Base-by-base conservation (phyloP, 2,797 vertebrate genomes). In the Euthynnus affinis region DNA sequence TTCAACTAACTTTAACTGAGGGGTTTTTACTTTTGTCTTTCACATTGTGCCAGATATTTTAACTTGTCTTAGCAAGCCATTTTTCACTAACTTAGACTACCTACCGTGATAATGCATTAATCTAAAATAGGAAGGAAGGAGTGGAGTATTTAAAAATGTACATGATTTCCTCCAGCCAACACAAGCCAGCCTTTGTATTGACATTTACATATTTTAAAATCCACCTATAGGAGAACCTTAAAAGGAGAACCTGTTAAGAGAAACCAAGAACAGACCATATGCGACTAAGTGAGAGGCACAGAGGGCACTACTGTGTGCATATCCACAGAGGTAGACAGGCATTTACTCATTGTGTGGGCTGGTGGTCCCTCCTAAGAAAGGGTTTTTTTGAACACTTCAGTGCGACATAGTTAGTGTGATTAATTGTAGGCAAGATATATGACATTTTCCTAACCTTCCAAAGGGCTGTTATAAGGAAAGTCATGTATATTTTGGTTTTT, bases 381-480 rank as follows among this genome's bases (percentile, higher is more conserved):
- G 56, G 62, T 59, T 68, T 57, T 48, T 71, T 71, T 53, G 56
- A 76, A 56, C 66, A 74, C 53, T 56, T 70, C 56, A 62, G 55
- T 25, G 9, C 51, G 46, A 61, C 17, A 10, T 66, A 57, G 32
- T 53, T 10, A 10, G 20, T 60, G 27, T 88, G 82, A 89, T 84
- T 86, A 74, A 83, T 85, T 65, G 57, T 8, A 65, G 22, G 18
- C 0, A 8, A 86, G 66, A 61, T 42, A 32, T 74, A 62, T 80
- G 67, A 58, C 60, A 82, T 87, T 90, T 90, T 44, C 53, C 58
- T 60, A 82, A 87, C 86, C 83, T 86, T 87, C 83, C 42, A 67
- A 25, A 58, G 14, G 5, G 15, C 8, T 66, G 44, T 57, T 67
- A 59, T 32, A 29, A 25, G 55, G 44, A 80, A 86, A 74, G 64